These are phyloP conservation scores for Formica aserva DNA, from an alignment of 2,888 invertebrate species.

Conservation along the genomic window DNA sequence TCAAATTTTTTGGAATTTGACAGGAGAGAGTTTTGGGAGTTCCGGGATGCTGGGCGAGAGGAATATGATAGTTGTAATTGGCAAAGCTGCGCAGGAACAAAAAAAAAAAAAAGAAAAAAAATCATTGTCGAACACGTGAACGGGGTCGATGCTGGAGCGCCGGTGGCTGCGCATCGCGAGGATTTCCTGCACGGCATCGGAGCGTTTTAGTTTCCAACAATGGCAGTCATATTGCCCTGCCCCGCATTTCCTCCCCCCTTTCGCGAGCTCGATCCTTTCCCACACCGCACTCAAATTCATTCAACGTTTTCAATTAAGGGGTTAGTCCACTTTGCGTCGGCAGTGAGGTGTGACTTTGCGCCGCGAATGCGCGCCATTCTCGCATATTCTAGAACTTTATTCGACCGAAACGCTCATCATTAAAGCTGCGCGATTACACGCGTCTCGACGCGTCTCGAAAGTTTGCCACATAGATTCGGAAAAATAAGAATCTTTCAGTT, in stretches of 20 bases:
- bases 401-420: constrained; percentile 75
- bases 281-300: constrained; percentile 72
- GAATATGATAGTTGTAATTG: constrained; percentile 16
- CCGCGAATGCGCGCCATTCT: constrained; percentile 71
- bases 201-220: constrained; percentile 57
- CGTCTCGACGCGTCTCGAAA: constrained; percentile 7
- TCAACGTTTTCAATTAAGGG: constrained; percentile 76
- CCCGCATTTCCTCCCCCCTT: constrained; percentile 43
- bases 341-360: constrained; percentile 74
- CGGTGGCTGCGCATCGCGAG: constrained; percentile 59
- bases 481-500: neutral
- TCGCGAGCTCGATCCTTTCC: constrained; percentile 42
- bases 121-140: constrained; percentile 37
- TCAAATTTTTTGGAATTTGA: neutral
- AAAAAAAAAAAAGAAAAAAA: constrained; percentile 32
- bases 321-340: constrained; percentile 75
- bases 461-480: neutral
- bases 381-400: constrained; percentile 75
- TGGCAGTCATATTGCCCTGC: constrained; percentile 50
- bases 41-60: neutral
- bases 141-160: constrained; percentile 30
- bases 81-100: neutral
- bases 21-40: neutral
- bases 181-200: constrained; percentile 64
- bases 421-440: constrained; percentile 52